phyloP scores from a whole-genome alignment of 2,113 vertebrate species.

The Cephalopholis sonnerati region DNA sequence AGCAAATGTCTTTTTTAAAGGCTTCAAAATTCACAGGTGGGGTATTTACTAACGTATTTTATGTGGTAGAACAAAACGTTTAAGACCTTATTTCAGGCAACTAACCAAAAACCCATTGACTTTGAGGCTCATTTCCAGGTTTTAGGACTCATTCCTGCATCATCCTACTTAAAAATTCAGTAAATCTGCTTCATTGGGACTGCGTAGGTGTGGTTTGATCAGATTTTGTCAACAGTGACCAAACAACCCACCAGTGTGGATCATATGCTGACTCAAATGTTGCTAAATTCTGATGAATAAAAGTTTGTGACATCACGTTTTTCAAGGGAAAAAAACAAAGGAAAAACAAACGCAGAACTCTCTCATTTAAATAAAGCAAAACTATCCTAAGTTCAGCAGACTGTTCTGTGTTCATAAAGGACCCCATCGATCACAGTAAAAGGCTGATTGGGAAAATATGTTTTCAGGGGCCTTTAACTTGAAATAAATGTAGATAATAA shows the following conservation, averaged over 20 bases:
- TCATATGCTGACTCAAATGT: background rate
- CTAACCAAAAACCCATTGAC: no score
- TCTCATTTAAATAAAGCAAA: background rate
- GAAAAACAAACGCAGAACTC: background rate
- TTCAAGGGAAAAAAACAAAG: no score
- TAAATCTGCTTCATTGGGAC: background rate
- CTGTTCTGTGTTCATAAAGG: background rate
- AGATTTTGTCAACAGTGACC: slow-evolving; percentile 6
- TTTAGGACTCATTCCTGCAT: no score
- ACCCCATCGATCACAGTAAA: slow-evolving; percentile 18
- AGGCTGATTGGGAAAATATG: background rate
- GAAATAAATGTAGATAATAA: slow-evolving; percentile 45
- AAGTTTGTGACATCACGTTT: background rate
- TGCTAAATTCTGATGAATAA: background rate
- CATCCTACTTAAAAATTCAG: background rate
- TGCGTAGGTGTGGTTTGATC: background rate
- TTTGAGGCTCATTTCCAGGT: no score
- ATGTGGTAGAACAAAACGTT: no score
- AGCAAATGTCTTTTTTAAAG: no score
- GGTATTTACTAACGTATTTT: no score
- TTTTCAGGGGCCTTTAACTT: slow-evolving; percentile 19
- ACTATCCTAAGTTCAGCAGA: background rate
- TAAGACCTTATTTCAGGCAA: no score
- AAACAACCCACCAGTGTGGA: background rate
- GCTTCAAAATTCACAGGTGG: no score